Conservation (phyloP, 1,140 invertebrate genomes). For the Meteorus sp. region DNA sequence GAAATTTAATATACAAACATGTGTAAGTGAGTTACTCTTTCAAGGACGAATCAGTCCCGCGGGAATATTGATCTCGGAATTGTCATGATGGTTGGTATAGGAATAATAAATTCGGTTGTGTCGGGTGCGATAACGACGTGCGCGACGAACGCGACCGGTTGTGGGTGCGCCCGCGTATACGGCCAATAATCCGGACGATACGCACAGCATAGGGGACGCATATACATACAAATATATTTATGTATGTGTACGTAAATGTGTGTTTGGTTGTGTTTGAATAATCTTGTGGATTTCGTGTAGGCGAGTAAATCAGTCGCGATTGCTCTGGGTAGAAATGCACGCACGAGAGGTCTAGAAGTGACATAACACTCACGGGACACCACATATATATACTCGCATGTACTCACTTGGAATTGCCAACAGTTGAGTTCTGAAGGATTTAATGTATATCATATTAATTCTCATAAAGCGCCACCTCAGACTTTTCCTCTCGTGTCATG, state of each 20-base stretch:
- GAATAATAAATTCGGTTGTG: constrained; percentile 13
- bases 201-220: neutral
- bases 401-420: neutral
- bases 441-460: neutral
- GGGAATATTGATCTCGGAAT: constrained; percentile 2
- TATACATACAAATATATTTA: too few species aligned
- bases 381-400: too few species aligned
- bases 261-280: neutral
- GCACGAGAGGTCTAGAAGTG: neutral
- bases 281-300: neutral
- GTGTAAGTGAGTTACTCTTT: neutral
- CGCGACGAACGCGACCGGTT: neutral
- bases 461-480: neutral
- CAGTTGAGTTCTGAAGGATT: too few species aligned
- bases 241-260: neutral
- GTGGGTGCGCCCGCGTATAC: neutral
- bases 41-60: constrained; percentile 1
- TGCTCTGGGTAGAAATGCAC: neutral
- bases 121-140: constrained; percentile 3
- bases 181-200: constrained; percentile 4
- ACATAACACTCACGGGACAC: too few species aligned
- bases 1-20: too few species aligned
- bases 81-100: constrained; percentile 1
- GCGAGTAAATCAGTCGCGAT: constrained; percentile 2
- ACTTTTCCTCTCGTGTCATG: neutral